phyloP scores from a whole-genome alignment of 2,888 invertebrate genomes.

The Hypomecis atomaria region DNA sequence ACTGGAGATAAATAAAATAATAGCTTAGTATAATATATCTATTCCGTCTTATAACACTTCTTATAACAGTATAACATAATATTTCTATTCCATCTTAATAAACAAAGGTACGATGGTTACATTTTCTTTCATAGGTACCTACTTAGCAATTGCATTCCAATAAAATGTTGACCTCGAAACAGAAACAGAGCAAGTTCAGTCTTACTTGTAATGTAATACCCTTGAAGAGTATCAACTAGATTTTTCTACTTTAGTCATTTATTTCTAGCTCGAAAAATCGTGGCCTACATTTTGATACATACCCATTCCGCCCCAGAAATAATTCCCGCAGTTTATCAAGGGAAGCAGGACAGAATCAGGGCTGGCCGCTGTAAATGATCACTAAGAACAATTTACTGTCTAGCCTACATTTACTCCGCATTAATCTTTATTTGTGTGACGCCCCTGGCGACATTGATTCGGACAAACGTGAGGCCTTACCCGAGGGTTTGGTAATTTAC shows the following conservation, averaged over 20 bases:
- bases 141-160: too few relatives aligned
- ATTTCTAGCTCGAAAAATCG: not conserved
- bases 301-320: slow-evolving; percentile 7
- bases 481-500: slow-evolving; percentile 34
- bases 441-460: slow-evolving; percentile 37
- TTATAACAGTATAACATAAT: too few relatives aligned
- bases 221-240: too few relatives aligned
- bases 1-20: too few relatives aligned
- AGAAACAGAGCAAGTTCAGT: too few relatives aligned
- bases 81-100: too few relatives aligned
- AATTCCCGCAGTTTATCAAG: slow-evolving; percentile 12
- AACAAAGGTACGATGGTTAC: too few relatives aligned
- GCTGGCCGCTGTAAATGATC: slow-evolving; percentile 18
- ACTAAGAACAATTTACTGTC: slow-evolving; percentile 33
- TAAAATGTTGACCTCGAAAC: too few relatives aligned
- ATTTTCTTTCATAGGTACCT: too few relatives aligned
- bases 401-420: slow-evolving; percentile 31
- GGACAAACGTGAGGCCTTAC: slow-evolving; percentile 33
- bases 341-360: slow-evolving; percentile 12
- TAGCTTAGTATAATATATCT: too few relatives aligned
- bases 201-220: too few relatives aligned
- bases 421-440: slow-evolving; percentile 43
- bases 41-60: too few relatives aligned
- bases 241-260: not conserved
- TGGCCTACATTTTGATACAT: slow-evolving; percentile 1